A percentile compares a stretch with the other conserved stretches of the same genome.
These are phyloP conservation scores for Shinisaurus crocodilurus DNA, from an alignment of 2,113 vertebrate species.

Conservation along the genomic window DNA sequence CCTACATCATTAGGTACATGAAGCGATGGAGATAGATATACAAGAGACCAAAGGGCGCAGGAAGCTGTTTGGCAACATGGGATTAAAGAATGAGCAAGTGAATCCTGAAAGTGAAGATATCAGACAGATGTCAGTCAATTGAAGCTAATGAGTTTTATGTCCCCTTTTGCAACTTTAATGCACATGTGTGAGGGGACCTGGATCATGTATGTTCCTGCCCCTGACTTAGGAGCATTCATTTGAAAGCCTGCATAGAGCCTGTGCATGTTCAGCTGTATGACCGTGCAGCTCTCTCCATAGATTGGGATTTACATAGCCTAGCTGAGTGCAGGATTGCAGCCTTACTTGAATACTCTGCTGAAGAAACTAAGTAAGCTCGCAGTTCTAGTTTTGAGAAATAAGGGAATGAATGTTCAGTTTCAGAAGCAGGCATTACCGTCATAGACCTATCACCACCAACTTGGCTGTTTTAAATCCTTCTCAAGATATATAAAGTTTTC, in stretches of 20 bases:
- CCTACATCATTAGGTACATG: not conserved
- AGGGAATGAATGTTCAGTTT: not conserved
- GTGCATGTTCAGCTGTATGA: not conserved
- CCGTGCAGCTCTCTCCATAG: not conserved
- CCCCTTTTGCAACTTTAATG: too few relatives aligned
- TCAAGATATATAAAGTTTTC: not conserved
- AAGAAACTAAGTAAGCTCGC: not conserved
- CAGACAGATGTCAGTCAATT: not conserved
- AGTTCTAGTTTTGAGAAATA: not conserved
- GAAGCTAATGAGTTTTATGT: not conserved
- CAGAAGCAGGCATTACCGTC: not conserved
- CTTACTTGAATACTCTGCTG: not conserved
- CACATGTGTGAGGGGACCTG: too few relatives aligned
- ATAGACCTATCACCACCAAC: not conserved
- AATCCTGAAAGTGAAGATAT: not conserved
- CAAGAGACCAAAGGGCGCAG: not conserved
- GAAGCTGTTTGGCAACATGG: not conserved
- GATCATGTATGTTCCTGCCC: too few relatives aligned
- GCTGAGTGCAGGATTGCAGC: not conserved
- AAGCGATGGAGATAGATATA: not conserved
- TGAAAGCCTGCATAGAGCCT: not conserved
- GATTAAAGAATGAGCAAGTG: not conserved
- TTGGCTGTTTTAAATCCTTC: slow-evolving; percentile 10
- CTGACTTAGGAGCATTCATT: not conserved
- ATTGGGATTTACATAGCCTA: not conserved